Evolutionary conservation across 2,113 vertebrate species (phyloP), one percentile per base, ranked within the genome.

Genomic region (Lagopus muta): DNA sequence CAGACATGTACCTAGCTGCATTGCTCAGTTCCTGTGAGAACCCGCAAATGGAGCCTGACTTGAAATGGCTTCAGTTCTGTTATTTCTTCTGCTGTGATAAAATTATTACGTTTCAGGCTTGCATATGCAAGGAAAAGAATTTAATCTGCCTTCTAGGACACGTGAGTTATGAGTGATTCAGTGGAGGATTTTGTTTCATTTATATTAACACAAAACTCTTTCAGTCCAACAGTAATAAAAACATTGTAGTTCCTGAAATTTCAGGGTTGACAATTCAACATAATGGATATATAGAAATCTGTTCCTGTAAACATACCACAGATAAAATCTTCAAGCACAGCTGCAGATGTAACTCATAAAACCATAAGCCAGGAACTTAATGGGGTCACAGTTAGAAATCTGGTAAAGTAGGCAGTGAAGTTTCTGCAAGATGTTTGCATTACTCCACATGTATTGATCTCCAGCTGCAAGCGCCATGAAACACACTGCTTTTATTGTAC

Each of bases 321-420:
- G 72, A 76, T 83, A 80, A n/a, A 55, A 18, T 50, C 42, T 88
- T 80, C 82, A 67, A 60, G 17, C 50, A 48, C 58, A 91, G n/a
- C 42, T 72, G 83, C 79, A 88, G 72, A 22, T 11, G 28, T 38
- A 32, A 60, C n/a, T 50, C 45, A 42, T 1, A 15, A 64, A 40
- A 42, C 79, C 77, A 62, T 65, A 45, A 34, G 36, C 27, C 42
- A 6, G 15, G 12, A 73, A 36, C 81, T 47, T 19, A 7, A 32
- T 3, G 9, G 61, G 8, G 38, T 58, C 58, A 48, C 30, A 1
- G 6, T 25, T 30, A 20, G 0, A 3, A 40, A 52, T 47, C 30
- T 6, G n/a, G 52, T 58, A 57, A 45, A 72, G 38, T 10, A 43
- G 71, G 40, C 0, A 19, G 38, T 24, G 43, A 65, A 19, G 25